Percentiles rank a stretch among this genome's conserved stretches.
These are phyloP conservation scores for Echinometra lucunter DNA, from an alignment of 53 echinoderm and acorn worm genomes.

Conservation along the genomic window DNA sequence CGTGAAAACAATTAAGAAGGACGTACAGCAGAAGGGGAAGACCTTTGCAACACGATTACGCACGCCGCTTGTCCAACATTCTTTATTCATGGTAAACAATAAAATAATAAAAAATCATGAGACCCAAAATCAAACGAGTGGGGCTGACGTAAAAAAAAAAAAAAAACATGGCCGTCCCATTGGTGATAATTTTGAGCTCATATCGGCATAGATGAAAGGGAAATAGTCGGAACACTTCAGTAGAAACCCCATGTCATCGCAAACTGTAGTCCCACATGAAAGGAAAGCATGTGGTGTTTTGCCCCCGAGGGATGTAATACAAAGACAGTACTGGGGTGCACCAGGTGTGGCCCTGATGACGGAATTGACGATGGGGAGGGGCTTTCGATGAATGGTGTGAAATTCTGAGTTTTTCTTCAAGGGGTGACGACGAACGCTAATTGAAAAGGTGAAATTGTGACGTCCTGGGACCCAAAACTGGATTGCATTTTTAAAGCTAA, in stretches of 20 bases:
- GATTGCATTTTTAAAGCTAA: too few relatives aligned
- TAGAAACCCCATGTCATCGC: constrained; percentile 18
- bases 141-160: constrained; percentile 39
- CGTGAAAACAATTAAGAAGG: too few relatives aligned
- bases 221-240: constrained; percentile 48
- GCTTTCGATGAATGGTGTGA: not conserved
- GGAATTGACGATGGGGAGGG: constrained; percentile 8
- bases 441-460: not conserved
- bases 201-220: constrained; percentile 51
- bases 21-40: too few relatives aligned
- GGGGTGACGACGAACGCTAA: constrained; percentile 25
- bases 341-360: constrained; percentile 17
- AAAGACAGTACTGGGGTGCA: not conserved
- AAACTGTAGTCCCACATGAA: not conserved
- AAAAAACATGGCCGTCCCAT: constrained; percentile 15
- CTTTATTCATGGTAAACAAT: not conserved
- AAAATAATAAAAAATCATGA: not conserved
- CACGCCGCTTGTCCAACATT: not conserved
- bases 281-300: constrained; percentile 54
- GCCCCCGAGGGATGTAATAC: constrained; percentile 47
- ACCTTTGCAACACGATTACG: not conserved
- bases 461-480: not conserved
- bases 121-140: constrained; percentile 17
- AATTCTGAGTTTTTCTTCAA: not conserved
- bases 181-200: constrained; percentile 22